Evolutionary conservation across 2,888 invertebrate genomes (phyloP), one percentile per base, ranked within the genome.

Genomic region (Epinotia bilunana): DNA sequence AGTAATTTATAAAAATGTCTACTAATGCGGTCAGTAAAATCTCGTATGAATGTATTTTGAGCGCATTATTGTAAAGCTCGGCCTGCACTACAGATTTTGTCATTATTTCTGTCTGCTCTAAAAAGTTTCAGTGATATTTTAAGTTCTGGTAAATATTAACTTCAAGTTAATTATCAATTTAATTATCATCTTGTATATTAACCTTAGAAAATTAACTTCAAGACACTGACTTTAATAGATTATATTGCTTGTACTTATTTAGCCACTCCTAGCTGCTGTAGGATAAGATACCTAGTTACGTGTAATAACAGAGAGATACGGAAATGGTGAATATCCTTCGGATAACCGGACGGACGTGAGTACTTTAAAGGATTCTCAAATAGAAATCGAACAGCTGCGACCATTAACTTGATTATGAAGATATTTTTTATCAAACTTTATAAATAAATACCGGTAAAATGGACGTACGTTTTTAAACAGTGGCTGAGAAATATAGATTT

Each of bases 241-340:
- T 16, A 18, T 11, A n/a, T n/a, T 39, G 43, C 49, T n/a, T 28
- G 5, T 20, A 16, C 33, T 7, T 7, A 16, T 55, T 7, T 13
- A 12, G 55, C n/a, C 12, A 18, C 23, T 49, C 5, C 9, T 64
- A 43, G 55, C 39, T 39, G 39, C 39, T 9, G 9, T 39, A 39
- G 16, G 23, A 23, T 63, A 39, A 63, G 12, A n/a, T 72, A 55
- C 16, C n/a, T n/a, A n/a, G n/a, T 63, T 57, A 39, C 11, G 9
- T 5, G 43, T 65, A 61, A 33, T 33, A 53, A 61, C 13, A 12
- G 16, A 33, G 18, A 60, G 16, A 57, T 23, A 57, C 63, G 53
- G 68, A 43, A 68, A 33, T 9, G 33, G 57, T 57, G 57, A 63
- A 49, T 57, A 74, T 74, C 74, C 74, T 69, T 58, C 73, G 55